Evolutionary conservation across 2,113 vertebrate genomes (phyloP).

Genomic region (Periophthalmodon schlosseri): DNA sequence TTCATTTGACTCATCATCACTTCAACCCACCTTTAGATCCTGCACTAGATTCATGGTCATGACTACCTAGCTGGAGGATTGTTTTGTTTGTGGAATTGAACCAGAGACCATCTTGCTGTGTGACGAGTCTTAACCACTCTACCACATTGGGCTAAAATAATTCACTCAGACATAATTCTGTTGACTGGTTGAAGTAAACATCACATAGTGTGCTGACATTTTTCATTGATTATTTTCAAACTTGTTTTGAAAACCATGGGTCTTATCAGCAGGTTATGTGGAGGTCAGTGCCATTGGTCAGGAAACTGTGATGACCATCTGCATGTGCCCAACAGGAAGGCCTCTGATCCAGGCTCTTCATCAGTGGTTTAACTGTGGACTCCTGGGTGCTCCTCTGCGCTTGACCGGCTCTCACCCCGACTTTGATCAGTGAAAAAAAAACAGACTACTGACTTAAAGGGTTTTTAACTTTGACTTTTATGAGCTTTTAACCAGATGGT

Average conservation of each 20-base stretch:
- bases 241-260: no score
- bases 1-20: no score
- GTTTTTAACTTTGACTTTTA: no score
- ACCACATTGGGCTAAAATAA: neutral
- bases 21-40: no score
- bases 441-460: neutral
- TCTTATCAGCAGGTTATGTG: neutral
- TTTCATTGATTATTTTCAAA: neutral
- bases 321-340: slow-evolving; percentile 56
- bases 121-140: no score
- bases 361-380: slow-evolving; percentile 1
- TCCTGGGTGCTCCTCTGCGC: slow-evolving; percentile 1
- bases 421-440: neutral
- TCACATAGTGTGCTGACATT: neutral
- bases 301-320: slow-evolving; percentile 51
- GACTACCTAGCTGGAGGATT: no score
- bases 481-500: no score
- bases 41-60: no score
- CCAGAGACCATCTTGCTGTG: no score
- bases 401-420: neutral
- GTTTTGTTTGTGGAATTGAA: no score
- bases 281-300: slow-evolving; percentile 55
- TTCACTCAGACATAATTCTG: neutral
- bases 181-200: neutral
- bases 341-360: slow-evolving; percentile 16